These are phyloP conservation scores for Ornithoptera priamus DNA, from an alignment of 2,888 invertebrate genomes.

Conservation along the genomic window DNA sequence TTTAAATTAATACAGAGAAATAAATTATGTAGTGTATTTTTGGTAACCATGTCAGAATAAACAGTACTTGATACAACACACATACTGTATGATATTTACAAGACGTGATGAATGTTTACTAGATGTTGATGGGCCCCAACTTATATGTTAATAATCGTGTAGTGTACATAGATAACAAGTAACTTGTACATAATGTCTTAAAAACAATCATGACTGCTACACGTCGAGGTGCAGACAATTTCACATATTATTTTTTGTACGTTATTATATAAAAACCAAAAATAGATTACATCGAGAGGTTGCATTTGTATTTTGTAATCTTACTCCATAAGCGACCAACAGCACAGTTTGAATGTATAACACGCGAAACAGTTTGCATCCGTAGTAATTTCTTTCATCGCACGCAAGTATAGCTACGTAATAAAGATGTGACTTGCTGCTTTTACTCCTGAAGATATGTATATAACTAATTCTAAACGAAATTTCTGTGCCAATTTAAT, in stretches of 20 bases:
- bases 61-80: too few relatives aligned
- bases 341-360: conserved; percentile 12
- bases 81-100: too few relatives aligned
- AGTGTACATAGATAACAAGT: too few relatives aligned
- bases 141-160: too few relatives aligned
- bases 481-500: background rate
- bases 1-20: too few relatives aligned
- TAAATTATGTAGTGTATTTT: too few relatives aligned
- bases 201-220: too few relatives aligned
- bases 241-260: background rate
- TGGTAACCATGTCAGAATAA: too few relatives aligned
- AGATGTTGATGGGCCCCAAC: too few relatives aligned
- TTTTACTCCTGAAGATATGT: conserved; percentile 7
- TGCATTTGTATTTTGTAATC: conserved; percentile 26
- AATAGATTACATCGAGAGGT: conserved; percentile 12
- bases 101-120: background rate
- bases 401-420: conserved; percentile 28
- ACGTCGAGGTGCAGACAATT: too few relatives aligned
- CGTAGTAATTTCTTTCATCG: conserved; percentile 19
- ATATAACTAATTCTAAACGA: background rate
- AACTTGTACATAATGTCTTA: too few relatives aligned
- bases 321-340: conserved; percentile 15
- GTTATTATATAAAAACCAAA: conserved; percentile 4
- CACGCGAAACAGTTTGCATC: conserved; percentile 27
- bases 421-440: conserved; percentile 20